These are phyloP conservation scores for Rhinoraja longicauda DNA, from an alignment of 2,797 vertebrate species.

Conservation along the genomic window DNA sequence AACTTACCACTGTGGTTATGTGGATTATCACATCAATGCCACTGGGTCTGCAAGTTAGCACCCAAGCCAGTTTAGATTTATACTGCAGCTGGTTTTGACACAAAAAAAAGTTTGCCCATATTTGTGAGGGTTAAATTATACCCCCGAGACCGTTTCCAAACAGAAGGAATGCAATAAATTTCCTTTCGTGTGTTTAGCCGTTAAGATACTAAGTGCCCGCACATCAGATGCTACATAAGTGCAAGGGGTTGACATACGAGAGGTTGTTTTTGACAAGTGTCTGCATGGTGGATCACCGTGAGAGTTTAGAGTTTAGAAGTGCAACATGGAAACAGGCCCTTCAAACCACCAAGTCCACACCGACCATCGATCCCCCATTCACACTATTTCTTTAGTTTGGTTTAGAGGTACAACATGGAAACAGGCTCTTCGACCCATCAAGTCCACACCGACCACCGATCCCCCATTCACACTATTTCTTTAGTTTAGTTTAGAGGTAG, in stretches of 20 bases:
- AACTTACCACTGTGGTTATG: not conserved
- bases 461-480: too few relatives aligned
- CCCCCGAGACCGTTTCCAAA: not conserved
- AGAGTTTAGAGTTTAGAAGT: not conserved
- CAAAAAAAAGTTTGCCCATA: not conserved
- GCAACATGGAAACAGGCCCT: too few relatives aligned
- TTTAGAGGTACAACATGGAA: too few relatives aligned
- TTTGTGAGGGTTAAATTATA: not conserved
- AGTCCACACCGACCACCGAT: too few relatives aligned
- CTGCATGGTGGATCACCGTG: not conserved
- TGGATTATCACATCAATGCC: not conserved
- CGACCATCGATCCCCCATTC: too few relatives aligned
- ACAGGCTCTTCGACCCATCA: too few relatives aligned
- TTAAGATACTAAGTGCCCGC: not conserved
- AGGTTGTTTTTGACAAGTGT: not conserved
- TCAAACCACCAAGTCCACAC: too few relatives aligned
- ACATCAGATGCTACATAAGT: not conserved
- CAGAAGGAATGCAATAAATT: constrained; percentile 3
- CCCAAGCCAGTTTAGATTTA: not conserved
- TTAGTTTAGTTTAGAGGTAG: too few relatives aligned
- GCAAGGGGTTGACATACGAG: not conserved
- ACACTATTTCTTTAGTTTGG: too few relatives aligned
- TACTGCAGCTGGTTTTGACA: not conserved
- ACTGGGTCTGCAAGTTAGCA: not conserved
- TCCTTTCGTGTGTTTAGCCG: not conserved